Evolutionary conservation across 2,113 vertebrate species (phyloP).

Genomic region (Cryptoleucopteryx plumbea): DNA sequence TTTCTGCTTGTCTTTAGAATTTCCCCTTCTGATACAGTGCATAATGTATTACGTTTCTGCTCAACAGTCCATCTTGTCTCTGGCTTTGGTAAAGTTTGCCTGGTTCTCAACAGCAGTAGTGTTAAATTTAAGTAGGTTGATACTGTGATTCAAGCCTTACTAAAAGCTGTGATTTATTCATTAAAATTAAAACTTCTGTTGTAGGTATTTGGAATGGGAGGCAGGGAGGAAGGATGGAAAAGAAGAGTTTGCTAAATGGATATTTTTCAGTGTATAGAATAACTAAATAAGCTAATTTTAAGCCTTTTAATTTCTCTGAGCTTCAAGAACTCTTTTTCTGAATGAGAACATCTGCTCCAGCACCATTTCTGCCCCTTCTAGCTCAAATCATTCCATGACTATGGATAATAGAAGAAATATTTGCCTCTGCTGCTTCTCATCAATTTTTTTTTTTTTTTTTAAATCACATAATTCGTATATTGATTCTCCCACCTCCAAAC

Average conservation of each 20-base stretch:
- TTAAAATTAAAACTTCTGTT: constrained; percentile 3
- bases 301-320: neutral
- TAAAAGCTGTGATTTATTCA: neutral
- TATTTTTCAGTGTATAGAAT: neutral
- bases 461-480: fast-evolving
- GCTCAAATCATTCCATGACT: neutral
- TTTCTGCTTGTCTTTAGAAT: neutral
- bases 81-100: neutral
- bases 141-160: neutral
- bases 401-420: neutral
- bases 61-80: neutral
- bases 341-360: constrained; percentile 10
- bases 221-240: neutral
- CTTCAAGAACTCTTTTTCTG: neutral
- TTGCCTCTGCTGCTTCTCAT: neutral
- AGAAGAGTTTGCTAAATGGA: neutral
- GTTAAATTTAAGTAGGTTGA: neutral
- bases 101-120: neutral
- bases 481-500: neutral
- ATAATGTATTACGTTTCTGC: neutral
- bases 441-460: neutral
- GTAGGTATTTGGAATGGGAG: neutral
- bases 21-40: neutral
- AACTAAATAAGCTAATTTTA: neutral
- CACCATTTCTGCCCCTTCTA: neutral